Evolutionary conservation across 2,888 invertebrate genomes (phyloP).

Genomic region (Deilephila porcellus): DNA sequence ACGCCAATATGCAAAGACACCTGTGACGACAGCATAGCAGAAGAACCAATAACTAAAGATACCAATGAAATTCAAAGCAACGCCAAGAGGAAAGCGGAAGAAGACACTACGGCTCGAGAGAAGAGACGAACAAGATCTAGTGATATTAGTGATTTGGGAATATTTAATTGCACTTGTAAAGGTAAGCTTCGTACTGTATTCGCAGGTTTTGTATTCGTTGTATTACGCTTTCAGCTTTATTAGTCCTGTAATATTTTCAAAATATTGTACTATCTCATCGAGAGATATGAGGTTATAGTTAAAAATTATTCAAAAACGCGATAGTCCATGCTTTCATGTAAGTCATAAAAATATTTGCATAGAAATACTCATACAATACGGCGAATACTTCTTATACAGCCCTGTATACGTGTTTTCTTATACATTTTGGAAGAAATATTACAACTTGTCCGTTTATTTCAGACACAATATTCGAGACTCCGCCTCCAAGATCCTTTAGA

Average conservation of each 20-base stretch:
- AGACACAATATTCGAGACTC: slow-evolving; percentile 61
- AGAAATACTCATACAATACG: too few species aligned
- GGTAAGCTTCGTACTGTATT: slow-evolving; percentile 46
- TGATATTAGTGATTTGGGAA: slow-evolving; percentile 41
- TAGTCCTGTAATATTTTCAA: too few species aligned
- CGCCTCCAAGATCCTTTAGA: slow-evolving; percentile 66
- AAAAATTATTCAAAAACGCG: too few species aligned
- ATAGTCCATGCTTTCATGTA: too few species aligned
- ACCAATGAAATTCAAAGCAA: not conserved
- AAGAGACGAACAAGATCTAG: slow-evolving; percentile 24
- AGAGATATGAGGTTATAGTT: too few species aligned
- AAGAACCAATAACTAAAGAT: not conserved
- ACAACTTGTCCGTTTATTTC: slow-evolving; percentile 25
- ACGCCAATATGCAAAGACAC: slow-evolving; percentile 8
- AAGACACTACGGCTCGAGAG: slow-evolving; percentile 17
- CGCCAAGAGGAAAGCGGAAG: slow-evolving; percentile 9
- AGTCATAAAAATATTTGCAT: too few species aligned
- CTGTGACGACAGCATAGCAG: not conserved
- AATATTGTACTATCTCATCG: too few species aligned
- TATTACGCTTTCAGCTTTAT: not conserved
- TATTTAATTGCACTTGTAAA: slow-evolving; percentile 63
- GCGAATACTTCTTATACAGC: too few species aligned
- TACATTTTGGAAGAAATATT: too few species aligned
- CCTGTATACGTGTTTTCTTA: too few species aligned
- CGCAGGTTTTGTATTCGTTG: not conserved